Evolutionary conservation across 2,113 vertebrate genomes (phyloP).

Genomic region (Phrynosoma blainvillii): DNA sequence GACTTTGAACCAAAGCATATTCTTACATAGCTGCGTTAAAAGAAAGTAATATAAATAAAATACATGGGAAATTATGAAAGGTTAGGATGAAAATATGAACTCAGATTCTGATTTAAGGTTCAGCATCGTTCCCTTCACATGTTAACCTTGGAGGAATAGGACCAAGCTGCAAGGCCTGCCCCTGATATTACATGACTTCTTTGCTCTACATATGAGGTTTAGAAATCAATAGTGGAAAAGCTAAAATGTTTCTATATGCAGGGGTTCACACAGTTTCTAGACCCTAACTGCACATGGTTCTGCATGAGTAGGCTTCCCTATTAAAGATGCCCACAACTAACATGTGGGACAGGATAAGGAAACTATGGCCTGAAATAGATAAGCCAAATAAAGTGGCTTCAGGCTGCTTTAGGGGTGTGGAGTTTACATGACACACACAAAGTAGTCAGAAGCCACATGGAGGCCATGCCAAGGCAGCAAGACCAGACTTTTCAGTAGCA

Average conservation of each 20-base stretch:
- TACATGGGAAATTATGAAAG: not conserved
- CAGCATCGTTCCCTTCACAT: not conserved
- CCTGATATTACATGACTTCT: not conserved
- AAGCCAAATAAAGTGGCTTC: no score
- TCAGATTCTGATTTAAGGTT: not conserved
- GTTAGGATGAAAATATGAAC: not conserved
- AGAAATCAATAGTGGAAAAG: not conserved
- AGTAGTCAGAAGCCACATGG: no score
- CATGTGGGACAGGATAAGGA: not conserved
- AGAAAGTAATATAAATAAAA: slow-evolving; percentile 2
- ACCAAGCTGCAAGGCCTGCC: not conserved
- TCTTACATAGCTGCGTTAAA: slow-evolving; percentile 14
- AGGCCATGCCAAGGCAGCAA: no score
- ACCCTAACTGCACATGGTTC: not conserved
- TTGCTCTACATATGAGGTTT: not conserved
- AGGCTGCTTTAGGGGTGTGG: no score
- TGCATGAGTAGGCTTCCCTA: not conserved
- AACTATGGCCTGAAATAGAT: not conserved
- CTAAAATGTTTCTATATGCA: not conserved
- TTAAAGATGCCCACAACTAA: no score
- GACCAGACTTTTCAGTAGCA: no score
- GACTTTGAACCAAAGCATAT: not conserved
- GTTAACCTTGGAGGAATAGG: not conserved
- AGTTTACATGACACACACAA: no score
- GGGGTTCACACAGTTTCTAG: not conserved